Conservation (phyloP, 2,888 invertebrate species). For the Dromius quadrimaculatus region DNA sequence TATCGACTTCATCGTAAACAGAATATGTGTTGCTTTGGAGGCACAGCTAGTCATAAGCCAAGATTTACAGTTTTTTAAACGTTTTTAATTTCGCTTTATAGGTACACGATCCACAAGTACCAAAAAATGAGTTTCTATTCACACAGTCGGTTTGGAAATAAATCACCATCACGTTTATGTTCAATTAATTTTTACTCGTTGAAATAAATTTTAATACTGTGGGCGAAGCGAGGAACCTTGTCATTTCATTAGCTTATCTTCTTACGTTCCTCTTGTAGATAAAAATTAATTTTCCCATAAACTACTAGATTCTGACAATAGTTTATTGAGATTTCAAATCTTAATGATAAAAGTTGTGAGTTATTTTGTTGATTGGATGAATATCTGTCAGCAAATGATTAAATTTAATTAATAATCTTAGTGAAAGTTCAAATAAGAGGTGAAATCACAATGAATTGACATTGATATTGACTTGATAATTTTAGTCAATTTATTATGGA, state of each 20-base stretch:
- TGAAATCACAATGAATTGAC: too few species aligned
- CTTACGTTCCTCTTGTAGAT: constrained; percentile 7
- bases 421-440: too few species aligned
- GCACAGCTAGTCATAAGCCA: not conserved
- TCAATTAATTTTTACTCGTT: constrained; percentile 8
- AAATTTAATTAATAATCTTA: too few species aligned
- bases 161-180: constrained; percentile 7
- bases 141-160: constrained; percentile 1
- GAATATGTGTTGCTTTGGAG: constrained; percentile 39
- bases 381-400: too few species aligned
- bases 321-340: constrained; percentile 21
- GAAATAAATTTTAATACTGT: not conserved
- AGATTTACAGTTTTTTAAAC: constrained; percentile 8
- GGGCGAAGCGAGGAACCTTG: not conserved
- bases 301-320: constrained; percentile 3
- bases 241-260: not conserved
- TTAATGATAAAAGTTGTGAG: constrained; percentile 10
- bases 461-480: too few species aligned
- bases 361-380: too few species aligned
- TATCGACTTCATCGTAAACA: constrained; percentile 46
- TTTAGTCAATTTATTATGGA: too few species aligned
- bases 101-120: not conserved
- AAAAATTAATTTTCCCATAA: constrained; percentile 6
- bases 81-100: constrained; percentile 15
- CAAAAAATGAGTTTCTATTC: constrained; percentile 6